phyloP scores from a whole-genome alignment of 2,797 vertebrate genomes.

The Capromys pilorides region DNA sequence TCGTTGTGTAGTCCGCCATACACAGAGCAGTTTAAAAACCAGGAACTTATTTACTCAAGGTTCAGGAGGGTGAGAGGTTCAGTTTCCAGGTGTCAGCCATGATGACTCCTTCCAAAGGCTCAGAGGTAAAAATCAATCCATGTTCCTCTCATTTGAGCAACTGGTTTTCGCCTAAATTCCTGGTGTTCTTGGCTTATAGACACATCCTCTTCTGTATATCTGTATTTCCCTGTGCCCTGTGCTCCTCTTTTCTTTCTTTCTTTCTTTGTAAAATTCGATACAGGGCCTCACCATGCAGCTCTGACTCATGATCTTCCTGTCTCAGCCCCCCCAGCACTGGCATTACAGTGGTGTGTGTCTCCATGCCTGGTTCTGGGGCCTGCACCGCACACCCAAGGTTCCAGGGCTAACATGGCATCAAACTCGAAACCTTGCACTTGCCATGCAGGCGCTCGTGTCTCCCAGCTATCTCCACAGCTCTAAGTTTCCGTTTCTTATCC shows the following conservation, averaged over 20 bases:
- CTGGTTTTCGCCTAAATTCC: neutral
- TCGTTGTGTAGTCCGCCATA: neutral
- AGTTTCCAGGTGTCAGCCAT: neutral
- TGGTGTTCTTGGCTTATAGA: neutral
- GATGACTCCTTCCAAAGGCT: slow-evolving; percentile 8
- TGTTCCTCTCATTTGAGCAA: neutral
- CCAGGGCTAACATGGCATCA: no score
- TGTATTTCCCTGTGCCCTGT: neutral
- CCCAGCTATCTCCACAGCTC: no score
- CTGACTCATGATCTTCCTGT: no score
- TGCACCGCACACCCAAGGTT: no score
- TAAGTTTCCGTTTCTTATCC: neutral
- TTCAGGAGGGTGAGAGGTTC: neutral
- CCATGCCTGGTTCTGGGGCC: no score
- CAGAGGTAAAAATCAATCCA: neutral
- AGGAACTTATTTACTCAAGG: neutral
- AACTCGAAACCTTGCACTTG: no score
- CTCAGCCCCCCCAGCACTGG: no score
- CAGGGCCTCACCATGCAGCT: no score
- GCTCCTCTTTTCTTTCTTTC: neutral
- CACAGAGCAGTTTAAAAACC: neutral
- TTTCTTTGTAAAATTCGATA: no score
- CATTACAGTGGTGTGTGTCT: no score
- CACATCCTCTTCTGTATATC: neutral
- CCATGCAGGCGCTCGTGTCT: no score